These are phyloP conservation scores for Anguilla japonica DNA, from an alignment of 2,113 vertebrate genomes.

Conservation along the genomic window DNA sequence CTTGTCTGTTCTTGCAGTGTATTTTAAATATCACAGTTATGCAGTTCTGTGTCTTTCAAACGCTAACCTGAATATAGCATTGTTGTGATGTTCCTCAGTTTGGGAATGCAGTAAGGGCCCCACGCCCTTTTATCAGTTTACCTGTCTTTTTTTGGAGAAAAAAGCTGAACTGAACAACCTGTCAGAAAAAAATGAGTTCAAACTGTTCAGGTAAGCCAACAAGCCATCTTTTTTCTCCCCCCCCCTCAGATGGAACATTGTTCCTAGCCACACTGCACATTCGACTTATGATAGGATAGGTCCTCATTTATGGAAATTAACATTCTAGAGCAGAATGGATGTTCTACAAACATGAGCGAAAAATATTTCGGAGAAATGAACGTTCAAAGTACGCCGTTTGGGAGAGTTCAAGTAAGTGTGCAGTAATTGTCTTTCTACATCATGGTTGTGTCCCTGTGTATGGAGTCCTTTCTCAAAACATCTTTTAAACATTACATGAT, in stretches of 20 bases:
- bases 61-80: constrained; percentile 53
- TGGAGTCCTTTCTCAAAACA: constrained; percentile 6
- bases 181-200: not conserved
- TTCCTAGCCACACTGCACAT: not conserved
- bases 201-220: not conserved
- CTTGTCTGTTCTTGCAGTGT: constrained; percentile 61
- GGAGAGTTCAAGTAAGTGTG: constrained; percentile 3
- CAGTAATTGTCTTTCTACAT: constrained; percentile 20
- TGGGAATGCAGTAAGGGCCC: constrained; percentile 32
- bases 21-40: constrained; percentile 44
- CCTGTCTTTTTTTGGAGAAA: not conserved
- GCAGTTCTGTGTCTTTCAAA: constrained; percentile 53
- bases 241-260: not conserved
- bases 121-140: not conserved
- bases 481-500: constrained; percentile 28
- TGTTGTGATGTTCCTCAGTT: constrained; percentile 37
- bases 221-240: not conserved
- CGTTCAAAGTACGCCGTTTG: not conserved
- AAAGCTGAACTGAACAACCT: not conserved
- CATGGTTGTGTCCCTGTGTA: not conserved
- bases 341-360: not conserved
- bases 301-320: not conserved
- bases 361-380: not conserved
- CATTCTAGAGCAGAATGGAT: not conserved
- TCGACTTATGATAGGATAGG: not conserved